Base-by-base conservation (phyloP, 2,797 vertebrate genomes). In the Hippocampus kuda region DNA sequence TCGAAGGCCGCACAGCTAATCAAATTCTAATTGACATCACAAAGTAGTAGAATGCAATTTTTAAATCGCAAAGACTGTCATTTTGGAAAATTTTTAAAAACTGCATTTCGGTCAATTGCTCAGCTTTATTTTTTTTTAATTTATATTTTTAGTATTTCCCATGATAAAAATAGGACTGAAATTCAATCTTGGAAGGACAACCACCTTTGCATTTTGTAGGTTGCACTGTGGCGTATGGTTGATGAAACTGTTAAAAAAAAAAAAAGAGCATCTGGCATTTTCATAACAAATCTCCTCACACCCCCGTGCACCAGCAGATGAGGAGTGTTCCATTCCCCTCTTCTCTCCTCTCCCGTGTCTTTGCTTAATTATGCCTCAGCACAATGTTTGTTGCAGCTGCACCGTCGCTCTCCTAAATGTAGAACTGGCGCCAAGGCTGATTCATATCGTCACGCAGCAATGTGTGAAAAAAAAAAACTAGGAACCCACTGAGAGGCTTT, bases 401-500 rank as follows among this genome's bases (percentile, higher is more conserved):
- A 42, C 75, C 56, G 76, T 81, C 73, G 76, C 78, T 27, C 62
- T 53, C 71, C 63, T 27, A 48, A 27, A 63, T 67, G 69, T 69
- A 70, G 56, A 68, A 49, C 48, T 41, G 30, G 27, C 54, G 68
- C 34, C 70, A 67, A 27, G 24, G 68, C 46, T 77, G 75, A 84
- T 81, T 84, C 77, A 83, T 75, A 54, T 54, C 68, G 56, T 67
- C 11, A 64, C 41, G 62, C 53, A 46, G 59, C 66, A 75, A 57
- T 59, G 26, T 82, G 42, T 26, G 13, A 46, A 16, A 44, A 26
- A 26, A 26, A 46, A 5, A 53, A 53, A 9, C 0, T 2, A 41
- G 10, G 20, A 44, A 71, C 67, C 72, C 66, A 68, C 11, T 56
- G 73, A 80, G 78, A 79, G 72, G 54, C 51, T 3, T 82, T 86